These are phyloP conservation scores for Heliocidaris erythrogramma DNA, from an alignment of 35 echinoderm and acorn worm genomes.

Conservation along the genomic window DNA sequence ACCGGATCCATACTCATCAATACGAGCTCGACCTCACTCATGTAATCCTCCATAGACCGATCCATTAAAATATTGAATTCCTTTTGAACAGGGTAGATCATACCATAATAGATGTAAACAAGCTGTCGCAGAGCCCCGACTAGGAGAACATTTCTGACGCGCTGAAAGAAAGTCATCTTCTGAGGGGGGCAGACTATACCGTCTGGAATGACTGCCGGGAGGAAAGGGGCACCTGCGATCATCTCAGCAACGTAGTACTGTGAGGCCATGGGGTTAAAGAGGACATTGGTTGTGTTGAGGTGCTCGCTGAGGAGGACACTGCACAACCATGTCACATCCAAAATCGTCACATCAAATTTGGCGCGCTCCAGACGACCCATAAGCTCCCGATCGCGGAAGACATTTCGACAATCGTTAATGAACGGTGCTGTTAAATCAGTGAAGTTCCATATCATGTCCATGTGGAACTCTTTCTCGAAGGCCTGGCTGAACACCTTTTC, in stretches of 20 bases:
- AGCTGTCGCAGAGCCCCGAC: neutral
- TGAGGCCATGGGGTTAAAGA: conserved; percentile 28
- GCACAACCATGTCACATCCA: conserved; percentile 59
- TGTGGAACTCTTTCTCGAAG: neutral
- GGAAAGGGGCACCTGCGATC: neutral
- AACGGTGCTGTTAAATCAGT: neutral
- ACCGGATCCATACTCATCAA: conserved; percentile 55
- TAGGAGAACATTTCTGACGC: neutral
- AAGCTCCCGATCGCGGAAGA: conserved; percentile 16
- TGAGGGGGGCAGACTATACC: conserved; percentile 6
- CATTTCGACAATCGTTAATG: conserved; percentile 17
- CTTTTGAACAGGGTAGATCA: neutral
- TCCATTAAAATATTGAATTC: conserved; percentile 14
- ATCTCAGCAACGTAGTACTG: conserved; percentile 27
- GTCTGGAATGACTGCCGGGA: neutral
- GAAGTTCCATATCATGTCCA: conserved; percentile 30
- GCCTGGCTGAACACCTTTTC: conserved; percentile 26
- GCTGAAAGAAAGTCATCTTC: conserved; percentile 1
- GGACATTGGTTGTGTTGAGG: conserved; percentile 29
- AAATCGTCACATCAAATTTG: conserved; percentile 56
- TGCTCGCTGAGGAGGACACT: conserved; percentile 25
- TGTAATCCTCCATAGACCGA: neutral
- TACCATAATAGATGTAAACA: neutral
- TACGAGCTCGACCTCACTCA: neutral
- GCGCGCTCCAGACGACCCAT: conserved; percentile 16